A percentile compares a stretch with the other conserved stretches of the same genome.
phyloP scores from a whole-genome alignment of 2,888 invertebrate species.

The Eupithecia insigniata region DNA sequence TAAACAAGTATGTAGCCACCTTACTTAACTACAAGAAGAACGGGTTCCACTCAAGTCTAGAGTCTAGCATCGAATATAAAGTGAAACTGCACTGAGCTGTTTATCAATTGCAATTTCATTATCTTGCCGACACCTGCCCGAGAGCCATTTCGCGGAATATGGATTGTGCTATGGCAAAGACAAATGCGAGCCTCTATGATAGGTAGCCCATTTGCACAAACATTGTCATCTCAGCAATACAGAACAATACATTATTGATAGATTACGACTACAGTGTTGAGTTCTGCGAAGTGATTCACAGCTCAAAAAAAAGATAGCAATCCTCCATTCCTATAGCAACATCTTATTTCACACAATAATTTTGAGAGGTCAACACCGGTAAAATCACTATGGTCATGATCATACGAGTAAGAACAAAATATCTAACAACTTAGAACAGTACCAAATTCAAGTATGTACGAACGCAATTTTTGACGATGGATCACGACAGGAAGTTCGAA shows the following conservation, averaged over 20 bases:
- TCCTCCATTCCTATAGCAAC: neutral
- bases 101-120: conserved; percentile 80
- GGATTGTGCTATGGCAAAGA: conserved; percentile 40
- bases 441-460: neutral
- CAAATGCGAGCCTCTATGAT: conserved; percentile 37
- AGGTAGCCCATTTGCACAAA: conserved; percentile 17
- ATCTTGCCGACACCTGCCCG: conserved; percentile 65
- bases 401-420: neutral
- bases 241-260: conserved; percentile 6
- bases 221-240: conserved; percentile 10
- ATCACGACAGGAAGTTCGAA: conserved; percentile 29
- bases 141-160: conserved; percentile 43
- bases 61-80: conserved; percentile 65
- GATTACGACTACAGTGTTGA: neutral
- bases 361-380: neutral
- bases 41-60: conserved; percentile 60
- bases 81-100: conserved; percentile 72
- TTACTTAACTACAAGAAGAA: conserved; percentile 61
- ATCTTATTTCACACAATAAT: neutral
- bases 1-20: conserved; percentile 16
- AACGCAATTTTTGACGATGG: neutral
- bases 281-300: neutral
- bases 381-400: conserved; percentile 2
- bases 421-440: neutral
- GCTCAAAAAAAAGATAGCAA: neutral